Evolutionary conservation across 2,113 vertebrate species (phyloP), one percentile per base, ranked within the genome.

Genomic region (Lycaon pictus): DNA sequence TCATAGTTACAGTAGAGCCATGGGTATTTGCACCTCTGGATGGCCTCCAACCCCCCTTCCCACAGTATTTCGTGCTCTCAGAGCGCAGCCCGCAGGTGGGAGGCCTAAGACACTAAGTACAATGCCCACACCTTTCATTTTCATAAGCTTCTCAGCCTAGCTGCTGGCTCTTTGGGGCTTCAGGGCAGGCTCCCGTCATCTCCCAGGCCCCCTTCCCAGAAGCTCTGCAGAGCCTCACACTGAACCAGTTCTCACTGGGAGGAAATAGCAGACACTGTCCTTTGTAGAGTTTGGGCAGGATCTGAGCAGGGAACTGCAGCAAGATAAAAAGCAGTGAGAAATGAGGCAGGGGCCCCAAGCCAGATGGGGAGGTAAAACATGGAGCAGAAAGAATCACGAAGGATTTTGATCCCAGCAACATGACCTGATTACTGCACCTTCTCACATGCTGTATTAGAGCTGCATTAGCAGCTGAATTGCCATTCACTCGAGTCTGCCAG

Each of bases 381-480:
- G 74, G 74, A 94, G 12, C 35, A 35, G 48, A 3, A 85, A 13
- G 4, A 27, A 83, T 65, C 92, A 69, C 63, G 23, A 62, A 74
- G 17, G 51, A 62, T 13, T 97, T 96, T 16, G 19, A 71, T 95
- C 56, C 72, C 83, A 93, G n/a, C 43, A 94, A 29, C 11, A 72
- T 3, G 93, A 76, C 65, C 81, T 97, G 71, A 6, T 29, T 93
- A 74, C 77, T 72, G 69, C 20, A 96, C 48, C 23, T 97, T 82
- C 83, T 88, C 37, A 56, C 80, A 7, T 27, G 37, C 88, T n/a
- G 29, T 82, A 79, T 94, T 97, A 80, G 23, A 91, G 89, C 90
- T 92, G n/a, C 65, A 97, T 97, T 98, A 97, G 86, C 7, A 35
- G 55, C 23, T 13, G 53, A 98, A 96, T 4, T 92, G 77, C 84